A percentile compares a stretch with the other conserved stretches of the same genome.
phyloP scores from a whole-genome alignment of 2,113 vertebrate genomes.

The Syrmaticus mikado region DNA sequence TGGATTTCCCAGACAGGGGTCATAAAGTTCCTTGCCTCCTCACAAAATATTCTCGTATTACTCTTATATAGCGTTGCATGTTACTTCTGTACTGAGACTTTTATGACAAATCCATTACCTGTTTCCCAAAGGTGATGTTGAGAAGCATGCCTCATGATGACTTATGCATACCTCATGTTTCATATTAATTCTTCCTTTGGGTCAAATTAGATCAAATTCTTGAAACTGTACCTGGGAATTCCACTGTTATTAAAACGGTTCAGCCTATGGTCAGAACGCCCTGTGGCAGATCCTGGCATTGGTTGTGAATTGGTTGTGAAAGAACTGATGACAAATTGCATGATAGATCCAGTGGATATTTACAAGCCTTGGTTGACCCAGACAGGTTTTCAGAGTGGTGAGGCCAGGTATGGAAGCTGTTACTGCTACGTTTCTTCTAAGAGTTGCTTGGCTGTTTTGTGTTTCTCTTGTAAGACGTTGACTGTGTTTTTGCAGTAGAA shows the following conservation, averaged over 20 bases:
- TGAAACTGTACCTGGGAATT: constrained; percentile 96
- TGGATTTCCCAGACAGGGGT: neutral
- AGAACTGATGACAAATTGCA: too few species aligned
- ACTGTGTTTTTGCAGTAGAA: too few species aligned
- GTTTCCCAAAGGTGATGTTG: neutral
- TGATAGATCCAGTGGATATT: too few species aligned
- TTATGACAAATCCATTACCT: neutral
- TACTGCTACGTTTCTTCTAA: too few species aligned
- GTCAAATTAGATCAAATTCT: constrained; percentile 98
- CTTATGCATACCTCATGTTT: neutral
- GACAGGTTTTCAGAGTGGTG: too few species aligned
- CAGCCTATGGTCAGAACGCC: constrained; percentile 93
- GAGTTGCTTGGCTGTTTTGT: too few species aligned
- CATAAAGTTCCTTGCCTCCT: neutral
- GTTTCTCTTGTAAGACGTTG: too few species aligned
- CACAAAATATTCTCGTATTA: neutral
- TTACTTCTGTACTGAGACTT: neutral
- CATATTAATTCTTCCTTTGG: constrained; percentile 69
- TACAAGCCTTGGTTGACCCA: too few species aligned
- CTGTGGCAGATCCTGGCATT: constrained; percentile 90
- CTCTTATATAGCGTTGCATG: neutral
- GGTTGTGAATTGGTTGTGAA: too few species aligned
- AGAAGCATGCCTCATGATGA: neutral
- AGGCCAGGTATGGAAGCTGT: too few species aligned
- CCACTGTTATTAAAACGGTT: constrained; percentile 98